A percentile compares a stretch with the other conserved stretches of the same genome.
Conservation (phyloP, 2,888 invertebrate genomes). For the Ophioninae sp. region DNA sequence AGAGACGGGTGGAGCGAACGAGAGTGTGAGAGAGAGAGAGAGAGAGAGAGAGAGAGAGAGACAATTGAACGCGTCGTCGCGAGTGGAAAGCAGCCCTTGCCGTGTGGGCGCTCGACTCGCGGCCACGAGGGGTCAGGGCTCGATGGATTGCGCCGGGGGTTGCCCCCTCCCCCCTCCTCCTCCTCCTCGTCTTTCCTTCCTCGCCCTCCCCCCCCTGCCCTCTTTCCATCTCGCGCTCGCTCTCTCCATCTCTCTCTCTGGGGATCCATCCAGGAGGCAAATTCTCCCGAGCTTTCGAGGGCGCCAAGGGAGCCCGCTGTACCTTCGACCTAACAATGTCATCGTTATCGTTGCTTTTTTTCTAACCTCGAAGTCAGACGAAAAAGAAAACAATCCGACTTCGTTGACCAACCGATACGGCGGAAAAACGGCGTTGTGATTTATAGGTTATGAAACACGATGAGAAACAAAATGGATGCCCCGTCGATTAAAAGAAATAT, state of each 20-base stretch:
- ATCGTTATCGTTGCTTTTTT: conserved; percentile 39
- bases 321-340: conserved; percentile 58
- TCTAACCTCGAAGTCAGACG: neutral
- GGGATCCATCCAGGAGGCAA: conserved; percentile 53
- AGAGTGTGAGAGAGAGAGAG: conserved; percentile 24
- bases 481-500: neutral
- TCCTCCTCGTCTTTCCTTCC: conserved; percentile 6
- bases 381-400: conserved; percentile 22
- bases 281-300: conserved; percentile 57
- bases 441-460: neutral
- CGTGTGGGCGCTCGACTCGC: conserved; percentile 53
- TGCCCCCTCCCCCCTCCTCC: conserved; percentile 51
- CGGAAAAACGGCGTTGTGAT: neutral
- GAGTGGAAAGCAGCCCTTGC: conserved; percentile 61
- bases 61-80: conserved; percentile 60
- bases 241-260: conserved; percentile 28
- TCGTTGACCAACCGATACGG: neutral
- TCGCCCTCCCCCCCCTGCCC: neutral
- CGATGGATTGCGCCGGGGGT: conserved; percentile 65
- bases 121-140: conserved; percentile 65
- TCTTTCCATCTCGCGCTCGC: conserved; percentile 3
- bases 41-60: conserved; percentile 50
- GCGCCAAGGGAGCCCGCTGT: conserved; percentile 57
- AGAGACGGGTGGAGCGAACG: no score
- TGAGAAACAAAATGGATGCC: neutral